Evolutionary conservation across 2,888 invertebrate genomes (phyloP).

Genomic region (Leucophenga maculata): DNA sequence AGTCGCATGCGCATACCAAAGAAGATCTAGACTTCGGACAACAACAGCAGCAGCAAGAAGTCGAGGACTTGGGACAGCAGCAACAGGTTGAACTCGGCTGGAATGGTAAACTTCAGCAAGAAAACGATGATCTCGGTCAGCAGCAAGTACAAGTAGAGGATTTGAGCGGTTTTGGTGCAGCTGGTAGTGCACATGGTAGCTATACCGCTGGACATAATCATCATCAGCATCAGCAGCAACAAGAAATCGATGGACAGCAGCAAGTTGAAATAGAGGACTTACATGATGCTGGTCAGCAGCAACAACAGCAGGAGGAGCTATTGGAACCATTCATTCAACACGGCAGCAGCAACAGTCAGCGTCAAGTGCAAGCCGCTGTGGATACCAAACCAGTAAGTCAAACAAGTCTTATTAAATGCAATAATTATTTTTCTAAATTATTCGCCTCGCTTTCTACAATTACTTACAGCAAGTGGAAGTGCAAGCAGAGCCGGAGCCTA

Average conservation of each 20-base stretch:
- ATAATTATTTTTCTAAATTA: neutral
- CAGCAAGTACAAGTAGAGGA: conserved; percentile 42
- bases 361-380: conserved; percentile 38
- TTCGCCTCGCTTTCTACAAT: conserved; percentile 1
- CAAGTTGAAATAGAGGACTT: conserved; percentile 45
- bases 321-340: conserved; percentile 36
- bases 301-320: conserved; percentile 30
- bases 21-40: conserved; percentile 41
- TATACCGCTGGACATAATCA: conserved; percentile 18
- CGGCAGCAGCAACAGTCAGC: conserved; percentile 18
- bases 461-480: conserved; percentile 49
- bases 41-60: conserved; percentile 42
- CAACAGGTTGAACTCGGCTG: conserved; percentile 40
- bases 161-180: neutral
- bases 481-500: conserved; percentile 50
- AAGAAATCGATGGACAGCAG: conserved; percentile 43
- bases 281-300: conserved; percentile 40
- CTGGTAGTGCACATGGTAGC: conserved; percentile 23
- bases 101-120: conserved; percentile 32
- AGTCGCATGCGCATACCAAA: conserved; percentile 40
- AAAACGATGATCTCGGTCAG: conserved; percentile 39
- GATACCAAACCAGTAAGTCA: conserved; percentile 41
- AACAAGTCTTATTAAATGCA: neutral
- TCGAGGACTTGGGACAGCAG: conserved; percentile 49
- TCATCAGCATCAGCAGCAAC: conserved; percentile 9